Evolutionary conservation across 2,888 invertebrate genomes (phyloP), one percentile per base, ranked within the genome.

Genomic region (Trachelus iudaicus): DNA sequence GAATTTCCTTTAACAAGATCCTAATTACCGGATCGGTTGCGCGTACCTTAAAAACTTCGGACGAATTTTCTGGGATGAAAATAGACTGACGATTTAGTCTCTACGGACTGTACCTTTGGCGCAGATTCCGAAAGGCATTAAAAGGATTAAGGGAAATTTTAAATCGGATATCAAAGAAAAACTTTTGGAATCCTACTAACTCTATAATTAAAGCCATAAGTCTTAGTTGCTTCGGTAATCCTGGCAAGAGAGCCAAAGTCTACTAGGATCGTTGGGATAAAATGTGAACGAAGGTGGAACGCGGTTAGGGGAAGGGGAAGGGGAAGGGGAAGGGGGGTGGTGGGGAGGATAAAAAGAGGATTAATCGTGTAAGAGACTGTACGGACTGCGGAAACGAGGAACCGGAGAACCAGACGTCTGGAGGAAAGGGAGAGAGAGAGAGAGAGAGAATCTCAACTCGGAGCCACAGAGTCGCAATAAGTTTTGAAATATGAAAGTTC

Each of bases 221-320:
- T 37, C 37, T 37, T 37, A 37, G 37, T 37, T 37, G 37, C 13
- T 37, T 37, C 37, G 13, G 37, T 37, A 37, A 37, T 37, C 37
- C 37, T 37, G 37, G 37, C 37, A 37, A 37, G 37, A 13, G 37
- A 37, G 37, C 37, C 37, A 81, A 80, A 77, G 71, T 69, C 69
- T 34, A 77, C 73, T 76, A 79, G 56, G 73, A 75, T 35, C 74
- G 69, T 69, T n/a, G 23, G n/a, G 69, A 69, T 30, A 69, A 69
- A 69, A 69, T 12, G 69, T 31, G 69, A 31, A 31, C 31, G 69
- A 30, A 31, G 30, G 69, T 30, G 69, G 31, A 69, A 69, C n/a
- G 69, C 69, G 69, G 31, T n/a, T 69, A 69, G n/a, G 69, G 13
- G 13, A 4, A 33, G 37, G 37, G 35, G n/a, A n/a, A n/a, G n/a